These are phyloP conservation scores for Apamea sordens DNA, from an alignment of 2,888 invertebrate species.

Conservation along the genomic window DNA sequence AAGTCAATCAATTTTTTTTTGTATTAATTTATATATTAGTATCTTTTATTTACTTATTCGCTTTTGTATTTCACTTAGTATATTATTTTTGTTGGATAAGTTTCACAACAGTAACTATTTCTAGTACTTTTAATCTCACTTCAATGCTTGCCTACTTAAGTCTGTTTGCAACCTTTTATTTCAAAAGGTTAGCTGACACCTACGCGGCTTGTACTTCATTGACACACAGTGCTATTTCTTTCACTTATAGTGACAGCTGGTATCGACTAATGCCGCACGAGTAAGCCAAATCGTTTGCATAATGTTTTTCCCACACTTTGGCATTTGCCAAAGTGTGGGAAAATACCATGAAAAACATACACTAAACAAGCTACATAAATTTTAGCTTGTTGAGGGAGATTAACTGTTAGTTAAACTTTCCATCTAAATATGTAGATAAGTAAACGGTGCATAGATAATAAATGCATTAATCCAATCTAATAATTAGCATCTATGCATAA, in stretches of 20 bases:
- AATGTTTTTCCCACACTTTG: slow-evolving; percentile 20
- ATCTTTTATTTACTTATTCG: too few relatives aligned
- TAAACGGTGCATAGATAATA: background rate
- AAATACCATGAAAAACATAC: too few relatives aligned
- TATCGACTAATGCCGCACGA: slow-evolving; percentile 11
- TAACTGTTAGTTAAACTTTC: background rate
- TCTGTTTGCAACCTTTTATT: slow-evolving; percentile 32
- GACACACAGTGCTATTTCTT: slow-evolving; percentile 38
- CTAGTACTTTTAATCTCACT: slow-evolving; percentile 6
- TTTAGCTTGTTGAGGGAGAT: background rate
- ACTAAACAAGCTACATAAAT: too few relatives aligned
- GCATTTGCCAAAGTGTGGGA: slow-evolving; percentile 1
- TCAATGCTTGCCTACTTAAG: background rate
- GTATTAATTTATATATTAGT: too few relatives aligned
- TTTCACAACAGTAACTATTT: slow-evolving; percentile 4
- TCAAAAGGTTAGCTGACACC: slow-evolving; percentile 54
- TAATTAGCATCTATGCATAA: too few relatives aligned
- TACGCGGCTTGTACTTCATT: slow-evolving; percentile 29
- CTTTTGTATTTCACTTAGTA: too few relatives aligned
- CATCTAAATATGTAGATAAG: background rate
- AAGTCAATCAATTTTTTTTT: too few relatives aligned
- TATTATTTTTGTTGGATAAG: background rate
- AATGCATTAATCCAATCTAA: background rate
- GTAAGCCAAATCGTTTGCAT: slow-evolving; percentile 28
- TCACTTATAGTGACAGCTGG: slow-evolving; percentile 29